A percentile compares a stretch with the other conserved stretches of the same genome.
Evolutionary conservation across 2,888 invertebrate species (phyloP).

Genomic region (Teinopalpus imperialis): DNA sequence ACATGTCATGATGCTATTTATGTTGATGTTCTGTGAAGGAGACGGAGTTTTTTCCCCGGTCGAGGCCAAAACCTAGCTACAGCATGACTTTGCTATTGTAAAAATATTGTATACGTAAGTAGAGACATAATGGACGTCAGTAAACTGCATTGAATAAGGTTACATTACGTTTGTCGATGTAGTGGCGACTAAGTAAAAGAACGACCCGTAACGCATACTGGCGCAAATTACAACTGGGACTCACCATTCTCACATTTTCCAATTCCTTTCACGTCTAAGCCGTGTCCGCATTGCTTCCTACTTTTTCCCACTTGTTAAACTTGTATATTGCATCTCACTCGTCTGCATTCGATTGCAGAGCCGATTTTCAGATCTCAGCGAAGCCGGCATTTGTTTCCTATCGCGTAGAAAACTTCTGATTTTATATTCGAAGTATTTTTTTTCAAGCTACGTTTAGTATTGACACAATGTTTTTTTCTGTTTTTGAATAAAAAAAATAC

Average conservation of each 20-base stretch:
- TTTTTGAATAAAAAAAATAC: neutral
- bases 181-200: slow-evolving; percentile 29
- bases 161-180: slow-evolving; percentile 32
- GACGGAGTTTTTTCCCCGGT: no score
- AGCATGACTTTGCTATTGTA: no score
- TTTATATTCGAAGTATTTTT: slow-evolving; percentile 50
- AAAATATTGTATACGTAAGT: no score
- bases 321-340: slow-evolving; percentile 30
- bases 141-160: slow-evolving; percentile 27
- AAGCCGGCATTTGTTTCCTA: slow-evolving; percentile 63
- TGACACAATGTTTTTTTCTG: neutral
- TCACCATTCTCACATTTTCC: slow-evolving; percentile 55
- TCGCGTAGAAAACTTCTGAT: slow-evolving; percentile 52
- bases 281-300: slow-evolving; percentile 65
- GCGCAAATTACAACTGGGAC: slow-evolving; percentile 30
- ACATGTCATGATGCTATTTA: no score
- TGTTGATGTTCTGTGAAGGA: no score
- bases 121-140: neutral
- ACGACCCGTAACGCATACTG: slow-evolving; percentile 44
- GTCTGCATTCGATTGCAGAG: slow-evolving; percentile 62
- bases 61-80: no score
- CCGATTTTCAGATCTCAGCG: slow-evolving; percentile 55
- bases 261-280: slow-evolving; percentile 65
- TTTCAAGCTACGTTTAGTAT: neutral
- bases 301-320: slow-evolving; percentile 40